Base-by-base conservation (phyloP, 2,797 vertebrate genomes). In the Lepidocolaptes lacrymiger region DNA sequence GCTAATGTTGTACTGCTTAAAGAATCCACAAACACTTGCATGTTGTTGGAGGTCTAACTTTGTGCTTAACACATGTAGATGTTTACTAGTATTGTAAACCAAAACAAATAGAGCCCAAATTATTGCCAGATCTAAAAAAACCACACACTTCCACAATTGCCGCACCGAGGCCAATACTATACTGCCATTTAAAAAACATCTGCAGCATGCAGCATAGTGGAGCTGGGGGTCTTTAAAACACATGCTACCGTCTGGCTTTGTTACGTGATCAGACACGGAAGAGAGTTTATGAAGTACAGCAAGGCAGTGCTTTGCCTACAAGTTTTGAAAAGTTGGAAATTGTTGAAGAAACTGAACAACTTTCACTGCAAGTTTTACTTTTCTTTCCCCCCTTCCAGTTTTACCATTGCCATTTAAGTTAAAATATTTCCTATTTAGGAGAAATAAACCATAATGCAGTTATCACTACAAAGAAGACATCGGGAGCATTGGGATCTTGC, bases 31-130 rank as follows among this genome's bases (percentile, higher is more conserved):
- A 3, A 18, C 9, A 44, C 21, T 32, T 26, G 14, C 30, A 67
- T 1, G 3, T 0, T 27, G 28, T 0, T 22, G 32, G 49, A 69
- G 34, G 15, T 23, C 37, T 89, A 61, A 43, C 6, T 36, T 73
- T 32, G 39, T 77, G 39, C 55, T 62, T 48, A 64, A 41, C 20
- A 32, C 17, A 36, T 6, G 8, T 1, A 76, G 5, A 46, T 14
- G 7, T 41, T 68, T 77, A 71, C 56, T 66, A 27, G 4, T 41
- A 37, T 10, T 68, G 32, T 10, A 46, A 36, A 92, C 32, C 56
- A 66, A 84, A 89, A 82, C 8, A 67, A 5, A 66, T 14, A 72
- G 19, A 62, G 39, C 23, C 17, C 26, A 27, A 54, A 82, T 28
- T 46, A 56, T 1, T 46, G 21, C 15, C 51, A 66, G 28, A 66